Evolutionary conservation across 2,888 invertebrate species (phyloP), one percentile per base, ranked within the genome.

Genomic region (Synergus umbraculus): DNA sequence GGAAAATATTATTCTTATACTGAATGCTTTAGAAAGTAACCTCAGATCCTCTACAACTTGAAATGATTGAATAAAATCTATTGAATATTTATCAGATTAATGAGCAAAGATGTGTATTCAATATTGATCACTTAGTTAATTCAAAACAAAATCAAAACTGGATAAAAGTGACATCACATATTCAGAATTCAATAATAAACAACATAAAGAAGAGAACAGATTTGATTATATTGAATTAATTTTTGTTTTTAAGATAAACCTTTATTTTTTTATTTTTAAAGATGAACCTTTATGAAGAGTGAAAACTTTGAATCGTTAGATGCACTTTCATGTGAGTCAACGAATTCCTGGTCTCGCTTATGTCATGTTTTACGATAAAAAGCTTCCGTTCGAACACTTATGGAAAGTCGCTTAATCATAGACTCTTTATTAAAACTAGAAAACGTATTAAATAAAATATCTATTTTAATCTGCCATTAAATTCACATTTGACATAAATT

Each of bases 11-110:
- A 73, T 73, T 54, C 12, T 73, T 73, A 73, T n/a, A 54, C 12
- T 73, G 54, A 73, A 54, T 54, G 73, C 73, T 73, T 73, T 41
- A 73, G 73, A 73, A 73, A 73, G 73, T 73, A 73, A 37, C 37
- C 46, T 73, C n/a, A 29, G 54, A 73, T 73, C 41, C 37, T 73
- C 41, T 41, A 49, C 18, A 54, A 73, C 37, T 54, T 5, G 3
- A 54, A 54, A 73, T 54, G 54, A 73, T 41, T 54, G 12, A 73
- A 73, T 41, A 73, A 73, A 49, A 4, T 54, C 37, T 73, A 13
- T n/a, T 54, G 37, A 73, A 73, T 73, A 58, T 73, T 54, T 29
- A 73, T 54, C 54, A 37, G 54, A 29, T 29, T 3, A 49, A 18
- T 54, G 37, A 15, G 15, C 18, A 73, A 22, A 73, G 29, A 73